phyloP scores from a whole-genome alignment of 2,113 vertebrate genomes.

The Dipodomys ordii region DNA sequence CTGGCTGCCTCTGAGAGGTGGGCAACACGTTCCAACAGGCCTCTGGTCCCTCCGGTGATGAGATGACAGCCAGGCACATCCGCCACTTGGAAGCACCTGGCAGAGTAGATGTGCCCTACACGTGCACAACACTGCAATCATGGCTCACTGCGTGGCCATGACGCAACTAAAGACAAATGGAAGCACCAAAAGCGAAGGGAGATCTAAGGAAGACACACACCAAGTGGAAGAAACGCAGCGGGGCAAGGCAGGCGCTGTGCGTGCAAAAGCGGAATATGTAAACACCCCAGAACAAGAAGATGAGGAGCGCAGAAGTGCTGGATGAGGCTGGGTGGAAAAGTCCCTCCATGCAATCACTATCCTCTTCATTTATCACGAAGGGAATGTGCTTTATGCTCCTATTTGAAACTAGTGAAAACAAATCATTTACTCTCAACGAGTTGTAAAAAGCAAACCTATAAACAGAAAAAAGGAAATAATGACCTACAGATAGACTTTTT shows the following conservation, averaged over 20 bases:
- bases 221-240: background rate
- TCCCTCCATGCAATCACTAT: constrained; percentile 51
- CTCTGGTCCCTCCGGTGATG: background rate
- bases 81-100: constrained; percentile 1
- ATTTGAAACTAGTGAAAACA: constrained; percentile 55
- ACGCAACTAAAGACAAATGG: background rate
- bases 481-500: constrained; percentile 4
- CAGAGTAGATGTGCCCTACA: background rate
- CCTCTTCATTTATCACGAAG: constrained; percentile 60
- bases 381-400: constrained; percentile 33
- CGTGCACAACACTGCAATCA: background rate
- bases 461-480: constrained; percentile 19
- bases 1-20: background rate
- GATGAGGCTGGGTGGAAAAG: constrained; percentile 57
- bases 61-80: background rate
- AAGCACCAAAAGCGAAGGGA: background rate
- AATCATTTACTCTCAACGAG: constrained; percentile 43
- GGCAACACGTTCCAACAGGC: background rate
- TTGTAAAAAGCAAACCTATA: constrained; percentile 49
- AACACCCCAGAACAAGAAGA: background rate
- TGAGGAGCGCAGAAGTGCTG: background rate
- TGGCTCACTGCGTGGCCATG: background rate
- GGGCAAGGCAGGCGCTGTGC: background rate
- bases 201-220: background rate
- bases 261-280: background rate